phyloP scores from a whole-genome alignment of 2,888 invertebrate genomes.

The Cheiracanthium punctorium region DNA sequence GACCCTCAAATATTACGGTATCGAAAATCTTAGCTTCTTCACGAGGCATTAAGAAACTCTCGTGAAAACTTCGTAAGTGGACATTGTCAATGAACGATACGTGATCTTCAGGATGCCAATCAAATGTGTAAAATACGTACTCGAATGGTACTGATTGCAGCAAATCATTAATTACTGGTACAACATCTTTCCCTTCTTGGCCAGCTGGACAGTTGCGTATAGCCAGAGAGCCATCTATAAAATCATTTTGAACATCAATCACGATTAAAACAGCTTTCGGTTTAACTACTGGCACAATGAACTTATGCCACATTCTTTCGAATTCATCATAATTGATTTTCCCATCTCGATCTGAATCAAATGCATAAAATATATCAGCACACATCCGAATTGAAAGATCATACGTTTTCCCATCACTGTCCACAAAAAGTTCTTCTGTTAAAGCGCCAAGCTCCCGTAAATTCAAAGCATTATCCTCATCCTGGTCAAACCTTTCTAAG shows the following conservation, averaged over 20 bases:
- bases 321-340: slow-evolving; percentile 88
- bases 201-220: slow-evolving; percentile 94
- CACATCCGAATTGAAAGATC: slow-evolving; percentile 77
- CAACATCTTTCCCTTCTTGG: slow-evolving; percentile 90
- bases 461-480: slow-evolving; percentile 86
- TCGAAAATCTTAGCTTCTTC: slow-evolving; percentile 90
- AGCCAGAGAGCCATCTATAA: slow-evolving; percentile 94
- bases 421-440: slow-evolving; percentile 89
- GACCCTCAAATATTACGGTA: slow-evolving; percentile 93
- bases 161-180: slow-evolving; percentile 89
- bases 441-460: slow-evolving; percentile 86
- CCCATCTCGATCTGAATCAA: slow-evolving; percentile 73
- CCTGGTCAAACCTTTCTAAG: slow-evolving; percentile 69
- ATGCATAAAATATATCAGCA: slow-evolving; percentile 67
- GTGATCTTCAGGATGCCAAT: slow-evolving; percentile 98
- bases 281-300: slow-evolving; percentile 88
- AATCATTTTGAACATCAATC: slow-evolving; percentile 98
- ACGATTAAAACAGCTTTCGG: slow-evolving; percentile 92
- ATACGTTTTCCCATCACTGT: slow-evolving; percentile 89
- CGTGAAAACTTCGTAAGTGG: slow-evolving; percentile 84
- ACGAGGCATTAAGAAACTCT: slow-evolving; percentile 83
- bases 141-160: slow-evolving; percentile 89
- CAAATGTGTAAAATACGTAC: slow-evolving; percentile 92
- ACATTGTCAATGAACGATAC: slow-evolving; percentile 97
- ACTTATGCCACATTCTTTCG: slow-evolving; percentile 89